Base-by-base conservation (phyloP, 2,113 vertebrate species). In the Scortum barcoo region DNA sequence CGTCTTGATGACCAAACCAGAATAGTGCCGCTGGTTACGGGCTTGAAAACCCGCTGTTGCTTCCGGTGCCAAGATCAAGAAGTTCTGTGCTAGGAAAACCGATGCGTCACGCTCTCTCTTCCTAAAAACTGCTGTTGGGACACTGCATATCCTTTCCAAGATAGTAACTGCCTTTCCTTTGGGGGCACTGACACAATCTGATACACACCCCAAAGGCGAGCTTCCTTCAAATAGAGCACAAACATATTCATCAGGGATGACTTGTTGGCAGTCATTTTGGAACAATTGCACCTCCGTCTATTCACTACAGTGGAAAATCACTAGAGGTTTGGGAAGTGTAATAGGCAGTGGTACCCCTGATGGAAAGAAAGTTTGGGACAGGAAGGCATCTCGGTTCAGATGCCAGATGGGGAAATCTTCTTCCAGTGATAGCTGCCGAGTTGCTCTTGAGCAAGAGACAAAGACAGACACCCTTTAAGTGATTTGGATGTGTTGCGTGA, bases 291-390 rank as follows among this genome's bases (percentile, higher is more conserved):
- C 81, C 66, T 80, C 86, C 20, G 20, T 66, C 70, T 71, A 36
- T 78, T 77, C 70, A 81, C 19, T 28, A 66, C 40, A 68, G 28
- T 53, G 86, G 82, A 72, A 86, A 87, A 80, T 53, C 44, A 69
- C 44, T 17, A 48, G 10, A 62, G 65, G 48, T 57, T 46, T 19
- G 19, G 38, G 63, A 72, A 40, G 30, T 10, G 54, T 24, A 6
- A 46, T 30, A 65, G 30, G 38, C 17, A 50, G 53, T 19, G 63
- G 76, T 65, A 63, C 42, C 28, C 28, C 60, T 61, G 26, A 65
- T 57, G 68, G 65, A 62, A 75, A 63, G 44, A 72, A 48, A 51
- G 22, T 24, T 22, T 36, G 56, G 50, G 38, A 54, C 48, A 50
- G 38, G 56, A 63, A 70, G 69, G 42, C 12, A 19, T 48, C 69